Base-by-base conservation (phyloP, 1,140 invertebrate genomes). In the Caenorhabditis briggsae region DNA sequence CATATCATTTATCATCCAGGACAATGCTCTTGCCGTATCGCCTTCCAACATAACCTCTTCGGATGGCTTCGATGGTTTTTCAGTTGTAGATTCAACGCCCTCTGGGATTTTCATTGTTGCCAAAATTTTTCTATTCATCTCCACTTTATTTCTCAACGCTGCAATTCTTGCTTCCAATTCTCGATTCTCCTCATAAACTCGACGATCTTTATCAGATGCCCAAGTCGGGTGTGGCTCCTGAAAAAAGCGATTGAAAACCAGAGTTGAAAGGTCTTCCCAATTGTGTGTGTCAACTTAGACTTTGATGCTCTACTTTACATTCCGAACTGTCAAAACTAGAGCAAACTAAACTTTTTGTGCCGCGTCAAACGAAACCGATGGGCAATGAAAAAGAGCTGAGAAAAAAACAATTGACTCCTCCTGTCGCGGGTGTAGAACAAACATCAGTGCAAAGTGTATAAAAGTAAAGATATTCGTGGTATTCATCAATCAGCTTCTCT, bases 291-390 rank as follows among this genome's bases (percentile, higher is more conserved):
- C 48, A 78, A 78, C 46, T 78, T 78, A 78, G 70, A 78, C 70
- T 78, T 78, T 78, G 70, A 78, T 78, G 70, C 70, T 78, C 70
- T 78, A 50, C 70, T 41, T 78, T 78, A 78, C 70, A 78, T 78
- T 78, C 70, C 46, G 25, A 78, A 78, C 70, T 78, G 70, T 78
- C 70, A 78, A 78, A 78, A 78, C 46, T 14, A n/a, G 70, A 50
- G 70, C 46, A 78, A 78, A 78, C 70, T 78, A 78, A 50, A 78
- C 6, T 78, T 78, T 78, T 20, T 58, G 56, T 14, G 6, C 6
- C 18, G n/a, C 8, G 46, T 78, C 70, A 78, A 70, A 70, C 59
- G 43, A 70, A 78, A 78, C 70, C 70, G 14, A 78, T 78, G 70
- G 70, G 70, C 70, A 78, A 46, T 78, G 25, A 50, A n/a, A 78